phyloP scores from a whole-genome alignment of 2,797 vertebrate species.

The Vipera ursinii region DNA sequence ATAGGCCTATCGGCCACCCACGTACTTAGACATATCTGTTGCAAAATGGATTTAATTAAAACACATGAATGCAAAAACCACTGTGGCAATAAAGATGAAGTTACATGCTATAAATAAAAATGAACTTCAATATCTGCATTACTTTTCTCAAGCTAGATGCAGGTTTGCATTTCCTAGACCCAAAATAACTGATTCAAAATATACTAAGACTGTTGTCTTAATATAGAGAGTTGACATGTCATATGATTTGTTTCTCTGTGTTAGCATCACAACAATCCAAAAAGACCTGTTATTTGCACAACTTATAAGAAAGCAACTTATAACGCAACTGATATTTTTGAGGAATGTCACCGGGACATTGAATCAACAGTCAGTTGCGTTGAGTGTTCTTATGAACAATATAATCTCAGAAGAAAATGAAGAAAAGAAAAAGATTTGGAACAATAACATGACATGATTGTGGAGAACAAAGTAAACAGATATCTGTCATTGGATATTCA shows the following conservation, averaged over 20 bases:
- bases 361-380: not conserved
- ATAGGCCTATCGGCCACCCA: conserved; percentile 68
- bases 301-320: not conserved
- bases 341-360: not conserved
- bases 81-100: not conserved
- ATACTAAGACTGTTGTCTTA: not conserved
- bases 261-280: not conserved
- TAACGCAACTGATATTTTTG: not conserved
- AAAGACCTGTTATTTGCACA: not conserved
- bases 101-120: conserved; percentile 6
- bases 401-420: not conserved
- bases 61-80: not conserved
- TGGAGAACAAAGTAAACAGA: not conserved
- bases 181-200: not conserved
- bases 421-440: not conserved
- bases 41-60: conserved; percentile 49
- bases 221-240: not conserved
- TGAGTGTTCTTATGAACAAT: not conserved
- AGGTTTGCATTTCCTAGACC: not conserved
- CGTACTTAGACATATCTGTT: conserved; percentile 54
- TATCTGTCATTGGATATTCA: not conserved
- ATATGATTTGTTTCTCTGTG: not conserved
- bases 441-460: not conserved
- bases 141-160: not conserved
- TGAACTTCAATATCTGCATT: not conserved